Conservation (phyloP, 64 coral and sea anemone species). For the Montipora foliosa region DNA sequence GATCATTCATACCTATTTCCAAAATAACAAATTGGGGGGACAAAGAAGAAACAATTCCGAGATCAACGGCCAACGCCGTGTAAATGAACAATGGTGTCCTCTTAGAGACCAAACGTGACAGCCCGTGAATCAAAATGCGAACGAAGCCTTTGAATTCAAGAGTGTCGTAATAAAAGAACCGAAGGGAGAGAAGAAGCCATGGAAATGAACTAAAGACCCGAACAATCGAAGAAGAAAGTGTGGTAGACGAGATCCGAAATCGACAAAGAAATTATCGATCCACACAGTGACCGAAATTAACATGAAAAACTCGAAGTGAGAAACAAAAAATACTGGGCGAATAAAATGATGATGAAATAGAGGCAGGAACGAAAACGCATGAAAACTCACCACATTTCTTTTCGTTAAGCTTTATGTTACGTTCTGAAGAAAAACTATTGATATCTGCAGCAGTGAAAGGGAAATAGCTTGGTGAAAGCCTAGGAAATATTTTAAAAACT, state of each 20-base stretch:
- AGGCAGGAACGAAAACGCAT: neutral
- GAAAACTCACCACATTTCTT: neutral
- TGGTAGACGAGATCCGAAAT: neutral
- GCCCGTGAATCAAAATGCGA: constrained; percentile 2
- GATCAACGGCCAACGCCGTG: constrained; percentile 36
- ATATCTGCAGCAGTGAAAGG: too few species aligned
- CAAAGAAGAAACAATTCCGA: neutral
- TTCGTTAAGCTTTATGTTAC: too few species aligned
- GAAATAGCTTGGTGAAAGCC: too few species aligned
- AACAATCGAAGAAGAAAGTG: neutral
- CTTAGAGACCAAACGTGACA: neutral
- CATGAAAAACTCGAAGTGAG: neutral
- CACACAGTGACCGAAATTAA: too few species aligned
- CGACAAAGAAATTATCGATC: too few species aligned
- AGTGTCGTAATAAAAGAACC: neutral
- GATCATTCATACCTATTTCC: too few species aligned
- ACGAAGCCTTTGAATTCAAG: neutral
- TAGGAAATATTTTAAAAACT: too few species aligned
- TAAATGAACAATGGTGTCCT: constrained; percentile 18
- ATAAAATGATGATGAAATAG: neutral
- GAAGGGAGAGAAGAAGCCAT: constrained; percentile 4
- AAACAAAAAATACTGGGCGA: neutral
- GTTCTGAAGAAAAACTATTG: too few species aligned
- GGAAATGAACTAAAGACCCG: neutral
- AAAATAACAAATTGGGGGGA: too few species aligned